phyloP scores from a whole-genome alignment of 1,140 invertebrate species.

The Mamestra configurata region DNA sequence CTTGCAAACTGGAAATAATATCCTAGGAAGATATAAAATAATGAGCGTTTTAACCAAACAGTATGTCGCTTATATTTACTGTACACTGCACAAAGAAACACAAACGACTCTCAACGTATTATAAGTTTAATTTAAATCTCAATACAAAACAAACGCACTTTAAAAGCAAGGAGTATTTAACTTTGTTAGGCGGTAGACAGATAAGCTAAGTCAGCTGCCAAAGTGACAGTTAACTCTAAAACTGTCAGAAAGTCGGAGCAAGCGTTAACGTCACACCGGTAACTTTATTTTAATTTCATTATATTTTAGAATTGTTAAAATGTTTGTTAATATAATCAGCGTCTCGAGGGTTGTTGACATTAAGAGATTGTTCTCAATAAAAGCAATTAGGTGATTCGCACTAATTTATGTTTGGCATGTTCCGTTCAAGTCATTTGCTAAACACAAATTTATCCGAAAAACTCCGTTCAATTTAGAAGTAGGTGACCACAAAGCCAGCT shows the following conservation, averaged over 20 bases:
- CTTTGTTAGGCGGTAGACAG: conserved; percentile 18
- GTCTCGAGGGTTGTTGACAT: background rate
- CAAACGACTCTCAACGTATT: conserved; percentile 15
- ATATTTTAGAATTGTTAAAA: conserved; percentile 1
- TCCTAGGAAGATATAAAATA: background rate
- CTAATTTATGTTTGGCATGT: background rate
- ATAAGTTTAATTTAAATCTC: conserved; percentile 27
- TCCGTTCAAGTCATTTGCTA: no score
- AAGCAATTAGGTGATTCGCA: background rate
- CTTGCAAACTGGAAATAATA: no score
- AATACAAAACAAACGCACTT: conserved; percentile 20
- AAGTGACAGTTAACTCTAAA: conserved; percentile 2
- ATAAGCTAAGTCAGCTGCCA: conserved; percentile 1
- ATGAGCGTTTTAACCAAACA: background rate
- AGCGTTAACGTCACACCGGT: background rate
- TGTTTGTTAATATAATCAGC: background rate
- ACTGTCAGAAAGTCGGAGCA: background rate
- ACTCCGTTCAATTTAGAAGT: no score
- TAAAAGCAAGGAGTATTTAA: background rate
- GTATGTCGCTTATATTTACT: background rate
- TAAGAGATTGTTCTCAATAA: background rate
- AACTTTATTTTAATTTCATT: conserved; percentile 16
- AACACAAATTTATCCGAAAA: no score
- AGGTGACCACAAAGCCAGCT: no score
- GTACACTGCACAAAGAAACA: conserved; percentile 7